phyloP scores from a whole-genome alignment of 2,797 vertebrate species.

The Siniperca obscura region DNA sequence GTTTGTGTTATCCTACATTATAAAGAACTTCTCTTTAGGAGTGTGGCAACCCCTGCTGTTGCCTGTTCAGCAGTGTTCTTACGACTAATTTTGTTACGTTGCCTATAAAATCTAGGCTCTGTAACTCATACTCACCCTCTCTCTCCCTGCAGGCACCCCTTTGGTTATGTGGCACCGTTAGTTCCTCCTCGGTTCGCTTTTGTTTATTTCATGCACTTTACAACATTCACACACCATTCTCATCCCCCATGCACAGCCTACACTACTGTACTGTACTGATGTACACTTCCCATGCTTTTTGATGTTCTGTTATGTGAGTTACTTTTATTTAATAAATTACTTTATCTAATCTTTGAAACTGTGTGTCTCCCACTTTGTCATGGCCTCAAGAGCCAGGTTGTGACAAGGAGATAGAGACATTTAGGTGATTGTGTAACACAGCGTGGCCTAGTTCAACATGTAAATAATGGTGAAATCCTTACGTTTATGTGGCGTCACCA shows the following conservation, averaged over 20 bases:
- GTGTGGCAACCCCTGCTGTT: no score
- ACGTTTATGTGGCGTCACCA: slow-evolving; percentile 97
- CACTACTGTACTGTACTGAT: background rate
- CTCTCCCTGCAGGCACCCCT: background rate
- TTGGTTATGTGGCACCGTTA: background rate
- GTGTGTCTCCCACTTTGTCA: background rate
- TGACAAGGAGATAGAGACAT: background rate
- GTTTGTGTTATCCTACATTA: background rate
- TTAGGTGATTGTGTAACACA: background rate
- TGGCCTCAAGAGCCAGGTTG: background rate
- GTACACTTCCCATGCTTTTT: background rate
- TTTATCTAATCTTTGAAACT: background rate
- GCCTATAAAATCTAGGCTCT: background rate
- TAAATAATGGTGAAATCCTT: slow-evolving; percentile 59
- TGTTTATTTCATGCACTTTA: background rate
- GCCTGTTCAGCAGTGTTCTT: background rate
- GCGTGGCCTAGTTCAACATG: background rate
- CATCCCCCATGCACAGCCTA: no score
- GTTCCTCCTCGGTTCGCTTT: background rate
- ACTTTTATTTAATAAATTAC: background rate
- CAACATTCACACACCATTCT: background rate
- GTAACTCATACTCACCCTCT: background rate
- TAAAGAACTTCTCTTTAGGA: no score
- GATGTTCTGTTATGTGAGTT: background rate
- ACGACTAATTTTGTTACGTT: no score